These are phyloP conservation scores for Stichodactyla mertensii DNA, from an alignment of 64 coral and sea anemone species.

Conservation along the genomic window DNA sequence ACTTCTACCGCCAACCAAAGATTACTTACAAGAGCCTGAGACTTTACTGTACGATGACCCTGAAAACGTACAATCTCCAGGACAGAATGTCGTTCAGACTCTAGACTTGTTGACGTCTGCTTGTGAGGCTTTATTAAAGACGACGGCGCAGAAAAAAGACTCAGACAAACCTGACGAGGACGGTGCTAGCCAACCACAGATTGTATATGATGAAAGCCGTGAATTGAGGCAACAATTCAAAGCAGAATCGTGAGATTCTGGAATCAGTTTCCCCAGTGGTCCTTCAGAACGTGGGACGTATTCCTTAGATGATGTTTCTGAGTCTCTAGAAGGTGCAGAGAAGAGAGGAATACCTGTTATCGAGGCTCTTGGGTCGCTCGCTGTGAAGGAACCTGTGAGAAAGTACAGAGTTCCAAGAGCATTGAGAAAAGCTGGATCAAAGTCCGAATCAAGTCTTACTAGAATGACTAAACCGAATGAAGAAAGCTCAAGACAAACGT, in stretches of 20 bases:
- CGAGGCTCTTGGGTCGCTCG: constrained; percentile 25
- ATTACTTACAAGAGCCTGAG: background rate
- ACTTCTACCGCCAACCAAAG: constrained; percentile 35
- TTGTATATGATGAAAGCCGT: background rate
- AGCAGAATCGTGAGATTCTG: background rate
- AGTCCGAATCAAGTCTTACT: constrained; percentile 31
- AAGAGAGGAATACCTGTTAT: constrained; percentile 48
- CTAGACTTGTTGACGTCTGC: constrained; percentile 84
- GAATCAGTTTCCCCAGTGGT: background rate
- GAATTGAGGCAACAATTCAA: background rate
- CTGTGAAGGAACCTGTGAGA: background rate
- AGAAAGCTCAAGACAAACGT: constrained; percentile 5
- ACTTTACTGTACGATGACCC: constrained; percentile 12
- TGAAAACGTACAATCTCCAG: constrained; percentile 24
- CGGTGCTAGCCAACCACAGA: background rate
- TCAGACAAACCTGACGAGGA: background rate
- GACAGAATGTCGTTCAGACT: constrained; percentile 61
- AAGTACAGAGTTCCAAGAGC: background rate
- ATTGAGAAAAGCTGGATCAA: constrained; percentile 6
- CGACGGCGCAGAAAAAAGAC: constrained; percentile 14
- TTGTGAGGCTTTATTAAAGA: constrained; percentile 71
- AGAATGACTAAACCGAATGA: constrained; percentile 1
- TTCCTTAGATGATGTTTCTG: constrained; percentile 42
- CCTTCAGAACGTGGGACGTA: constrained; percentile 35
- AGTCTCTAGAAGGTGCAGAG: constrained; percentile 33